Percentiles rank a stretch among this genome's conserved stretches.
Evolutionary conservation across 2,888 invertebrate genomes (phyloP).

Genomic region (Heteropelma amictum): DNA sequence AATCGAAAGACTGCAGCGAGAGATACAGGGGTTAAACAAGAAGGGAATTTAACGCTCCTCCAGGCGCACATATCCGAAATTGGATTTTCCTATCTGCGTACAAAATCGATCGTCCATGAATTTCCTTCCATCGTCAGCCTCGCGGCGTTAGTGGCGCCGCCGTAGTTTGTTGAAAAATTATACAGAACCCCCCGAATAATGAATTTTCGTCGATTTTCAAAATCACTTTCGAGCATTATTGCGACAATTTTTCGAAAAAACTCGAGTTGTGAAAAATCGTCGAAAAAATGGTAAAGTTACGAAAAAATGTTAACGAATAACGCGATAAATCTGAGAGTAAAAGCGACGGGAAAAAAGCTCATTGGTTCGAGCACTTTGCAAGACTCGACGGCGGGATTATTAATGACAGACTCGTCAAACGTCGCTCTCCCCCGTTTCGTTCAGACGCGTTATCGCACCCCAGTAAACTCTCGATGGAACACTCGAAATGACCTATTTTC

Average conservation of each 20-base stretch:
- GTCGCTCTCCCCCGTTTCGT: constrained; percentile 23
- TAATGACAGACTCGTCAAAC: neutral
- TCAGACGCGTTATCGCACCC: constrained; percentile 12
- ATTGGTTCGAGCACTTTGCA: neutral
- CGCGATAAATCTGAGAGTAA: neutral
- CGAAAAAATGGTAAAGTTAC: too few species aligned
- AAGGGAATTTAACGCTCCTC: constrained; percentile 56
- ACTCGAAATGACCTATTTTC: constrained; percentile 4
- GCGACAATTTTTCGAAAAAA: too few species aligned
- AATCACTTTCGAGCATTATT: too few species aligned
- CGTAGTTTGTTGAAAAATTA: too few species aligned
- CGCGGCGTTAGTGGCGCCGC: too few species aligned
- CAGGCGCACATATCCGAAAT: constrained; percentile 58
- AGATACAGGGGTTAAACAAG: constrained; percentile 15
- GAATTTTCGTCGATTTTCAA: too few species aligned
- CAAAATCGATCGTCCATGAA: constrained; percentile 31
- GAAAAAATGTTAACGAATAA: too few species aligned
- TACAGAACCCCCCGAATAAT: too few species aligned
- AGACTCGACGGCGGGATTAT: constrained; percentile 31
- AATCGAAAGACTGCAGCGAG: constrained; percentile 21
- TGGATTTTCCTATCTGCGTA: constrained; percentile 58
- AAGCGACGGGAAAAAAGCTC: neutral
- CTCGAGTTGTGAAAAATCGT: too few species aligned
- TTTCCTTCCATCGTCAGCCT: too few species aligned
- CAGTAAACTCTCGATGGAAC: constrained; percentile 38